Conservation (phyloP, 2,888 invertebrate genomes). For the Diadegma fenestrale region DNA sequence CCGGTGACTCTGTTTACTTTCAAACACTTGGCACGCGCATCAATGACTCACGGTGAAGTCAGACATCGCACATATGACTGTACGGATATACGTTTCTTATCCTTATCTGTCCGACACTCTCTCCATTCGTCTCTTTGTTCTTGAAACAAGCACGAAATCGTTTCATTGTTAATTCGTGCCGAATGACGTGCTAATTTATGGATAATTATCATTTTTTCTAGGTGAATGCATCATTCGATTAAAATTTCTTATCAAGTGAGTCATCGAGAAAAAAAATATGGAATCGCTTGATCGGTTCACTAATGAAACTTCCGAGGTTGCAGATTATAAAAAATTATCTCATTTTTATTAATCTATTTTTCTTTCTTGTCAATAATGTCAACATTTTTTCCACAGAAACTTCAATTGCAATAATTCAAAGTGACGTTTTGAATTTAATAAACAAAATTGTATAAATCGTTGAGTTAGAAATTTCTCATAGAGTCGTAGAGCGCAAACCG, state of each 20-base stretch:
- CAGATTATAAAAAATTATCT: neutral
- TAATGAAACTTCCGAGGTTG: neutral
- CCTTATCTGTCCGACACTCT: slow-evolving; percentile 57
- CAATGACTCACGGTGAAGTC: slow-evolving; percentile 60
- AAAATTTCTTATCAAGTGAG: neutral
- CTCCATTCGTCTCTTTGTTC: slow-evolving; percentile 32
- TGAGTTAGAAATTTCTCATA: neutral
- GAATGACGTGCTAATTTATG: neutral
- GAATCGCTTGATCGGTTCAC: neutral
- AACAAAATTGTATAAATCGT: neutral
- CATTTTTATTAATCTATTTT: neutral
- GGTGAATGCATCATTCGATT: neutral
- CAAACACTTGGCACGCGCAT: slow-evolving; percentile 67
- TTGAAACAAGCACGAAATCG: slow-evolving; percentile 6
- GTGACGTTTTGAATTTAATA: neutral
- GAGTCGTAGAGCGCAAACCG: neutral
- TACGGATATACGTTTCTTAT: slow-evolving; percentile 28
- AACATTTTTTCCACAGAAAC: no score
- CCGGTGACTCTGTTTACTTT: slow-evolving; percentile 65
- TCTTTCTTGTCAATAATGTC: neutral
- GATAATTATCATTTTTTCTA: slow-evolving; percentile 3
- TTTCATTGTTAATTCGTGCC: slow-evolving; percentile 17
- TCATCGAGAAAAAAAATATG: neutral
- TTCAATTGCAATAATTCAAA: neutral
- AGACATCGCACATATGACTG: slow-evolving; percentile 28